phyloP scores from a whole-genome alignment of 2,888 invertebrate genomes.

The Hipparchia sbordonii region DNA sequence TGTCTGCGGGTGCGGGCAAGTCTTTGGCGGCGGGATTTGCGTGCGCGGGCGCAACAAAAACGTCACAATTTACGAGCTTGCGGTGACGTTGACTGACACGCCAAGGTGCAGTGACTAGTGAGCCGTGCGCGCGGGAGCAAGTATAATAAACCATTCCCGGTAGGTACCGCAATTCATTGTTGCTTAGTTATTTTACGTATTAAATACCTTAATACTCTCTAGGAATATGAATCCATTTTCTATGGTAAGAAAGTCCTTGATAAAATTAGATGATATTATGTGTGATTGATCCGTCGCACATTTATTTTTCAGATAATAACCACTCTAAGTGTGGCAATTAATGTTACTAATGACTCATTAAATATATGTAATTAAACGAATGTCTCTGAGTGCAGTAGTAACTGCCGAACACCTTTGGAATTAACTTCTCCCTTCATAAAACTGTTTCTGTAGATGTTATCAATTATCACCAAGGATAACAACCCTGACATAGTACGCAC shows the following conservation, averaged over 20 bases:
- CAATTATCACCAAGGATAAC: neutral
- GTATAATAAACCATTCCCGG: neutral
- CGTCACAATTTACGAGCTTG: conserved; percentile 62
- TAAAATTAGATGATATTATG: too few species aligned
- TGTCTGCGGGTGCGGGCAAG: conserved; percentile 19
- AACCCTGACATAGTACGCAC: neutral
- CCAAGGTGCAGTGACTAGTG: conserved; percentile 48
- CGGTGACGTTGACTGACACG: conserved; percentile 64
- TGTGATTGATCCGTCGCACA: too few species aligned
- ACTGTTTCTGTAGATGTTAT: too few species aligned
- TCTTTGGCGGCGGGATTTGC: conserved; percentile 54
- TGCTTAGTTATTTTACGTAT: neutral
- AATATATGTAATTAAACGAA: too few species aligned
- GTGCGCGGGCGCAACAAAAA: conserved; percentile 69
- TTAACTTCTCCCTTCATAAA: too few species aligned
- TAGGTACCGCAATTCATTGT: neutral
- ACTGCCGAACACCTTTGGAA: too few species aligned
- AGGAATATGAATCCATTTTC: too few species aligned
- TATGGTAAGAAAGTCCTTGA: too few species aligned
- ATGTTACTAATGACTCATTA: too few species aligned
- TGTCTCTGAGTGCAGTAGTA: too few species aligned
- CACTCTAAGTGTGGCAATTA: too few species aligned
- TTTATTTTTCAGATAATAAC: too few species aligned
- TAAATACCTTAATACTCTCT: neutral
- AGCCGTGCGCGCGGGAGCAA: conserved; percentile 36